Percentiles rank a stretch among this genome's conserved stretches.
phyloP scores from a whole-genome alignment of 2,113 vertebrate genomes.

The Grallaria varia region DNA sequence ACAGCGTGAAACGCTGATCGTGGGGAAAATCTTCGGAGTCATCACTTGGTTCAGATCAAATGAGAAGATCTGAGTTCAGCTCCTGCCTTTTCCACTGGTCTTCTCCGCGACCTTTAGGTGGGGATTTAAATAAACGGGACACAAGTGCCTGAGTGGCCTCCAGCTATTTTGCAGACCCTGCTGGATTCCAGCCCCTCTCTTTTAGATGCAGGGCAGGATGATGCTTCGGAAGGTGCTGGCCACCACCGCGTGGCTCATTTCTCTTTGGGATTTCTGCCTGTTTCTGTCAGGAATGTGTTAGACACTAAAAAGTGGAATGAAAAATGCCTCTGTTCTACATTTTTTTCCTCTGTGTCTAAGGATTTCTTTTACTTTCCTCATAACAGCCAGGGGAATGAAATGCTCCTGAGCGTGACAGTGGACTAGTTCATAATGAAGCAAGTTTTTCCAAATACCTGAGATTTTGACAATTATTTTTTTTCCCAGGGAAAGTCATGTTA shows the following conservation, averaged over 20 bases:
- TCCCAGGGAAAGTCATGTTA: not conserved
- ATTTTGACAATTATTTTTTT: not conserved
- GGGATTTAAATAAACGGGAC: not conserved
- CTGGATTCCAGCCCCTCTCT: not conserved
- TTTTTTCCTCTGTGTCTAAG: not conserved
- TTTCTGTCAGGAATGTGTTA: not conserved
- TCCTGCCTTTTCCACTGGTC: not conserved
- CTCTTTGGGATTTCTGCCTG: not conserved
- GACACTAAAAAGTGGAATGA: not conserved
- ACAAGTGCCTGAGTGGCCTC: not conserved
- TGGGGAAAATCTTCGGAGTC: not conserved
- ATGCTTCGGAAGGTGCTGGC: not conserved
- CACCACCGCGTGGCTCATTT: not conserved
- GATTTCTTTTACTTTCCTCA: conserved; percentile 15
- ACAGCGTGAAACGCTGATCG: not conserved
- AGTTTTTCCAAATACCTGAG: conserved; percentile 30
- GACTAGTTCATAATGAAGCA: conserved; percentile 24
- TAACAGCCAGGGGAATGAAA: not conserved
- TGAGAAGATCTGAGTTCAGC: not conserved
- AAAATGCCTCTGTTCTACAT: conserved; percentile 15
- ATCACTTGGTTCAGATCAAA: not conserved
- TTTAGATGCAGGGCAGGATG: not conserved
- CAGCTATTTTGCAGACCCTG: not conserved
- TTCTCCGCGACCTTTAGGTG: not conserved
- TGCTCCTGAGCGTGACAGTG: not conserved